Percentiles rank a stretch among this genome's conserved stretches.
These are phyloP conservation scores for Drosophila sechellia DNA, from an alignment of 1,140 invertebrate genomes.

Conservation along the genomic window DNA sequence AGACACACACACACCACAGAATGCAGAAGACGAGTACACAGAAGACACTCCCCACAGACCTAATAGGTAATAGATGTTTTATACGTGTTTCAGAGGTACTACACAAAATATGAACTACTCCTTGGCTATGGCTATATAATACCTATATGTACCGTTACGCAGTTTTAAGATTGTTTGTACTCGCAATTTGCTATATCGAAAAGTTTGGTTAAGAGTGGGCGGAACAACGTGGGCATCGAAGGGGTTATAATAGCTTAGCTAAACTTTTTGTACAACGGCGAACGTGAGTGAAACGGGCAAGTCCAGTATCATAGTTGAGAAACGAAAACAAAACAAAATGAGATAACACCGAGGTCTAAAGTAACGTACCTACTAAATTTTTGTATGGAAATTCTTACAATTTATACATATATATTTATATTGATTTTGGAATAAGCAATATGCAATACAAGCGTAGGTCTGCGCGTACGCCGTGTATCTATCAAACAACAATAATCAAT, in stretches of 20 bases:
- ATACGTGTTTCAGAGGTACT: conserved; percentile 79
- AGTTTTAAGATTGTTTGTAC: conserved; percentile 82
- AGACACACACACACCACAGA: conserved; percentile 9
- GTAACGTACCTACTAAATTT: conserved; percentile 84
- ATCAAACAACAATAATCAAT: conserved; percentile 82
- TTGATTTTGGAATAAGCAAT: conserved; percentile 84
- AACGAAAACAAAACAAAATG: conserved; percentile 55
- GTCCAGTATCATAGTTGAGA: conserved; percentile 70
- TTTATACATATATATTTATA: conserved; percentile 84
- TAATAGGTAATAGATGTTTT: conserved; percentile 77
- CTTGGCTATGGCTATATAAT: conserved; percentile 63
- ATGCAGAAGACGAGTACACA: not conserved
- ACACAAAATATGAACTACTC: conserved; percentile 59
- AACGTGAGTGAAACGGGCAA: conserved; percentile 65
- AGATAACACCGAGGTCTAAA: conserved; percentile 83
- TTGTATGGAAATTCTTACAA: conserved; percentile 84
- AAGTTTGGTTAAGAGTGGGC: conserved; percentile 14
- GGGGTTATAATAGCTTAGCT: conserved; percentile 44
- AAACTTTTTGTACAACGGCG: conserved; percentile 74
- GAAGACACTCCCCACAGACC: conserved; percentile 31
- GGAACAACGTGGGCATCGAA: conserved; percentile 4
- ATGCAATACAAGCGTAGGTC: conserved; percentile 67
- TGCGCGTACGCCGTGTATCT: conserved; percentile 68
- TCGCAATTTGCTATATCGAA: conserved; percentile 77
- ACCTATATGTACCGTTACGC: conserved; percentile 69